A percentile compares a stretch with the other conserved stretches of the same genome.
These are phyloP conservation scores for Cinara cedri DNA, from an alignment of 2,888 invertebrate genomes.

Conservation along the genomic window DNA sequence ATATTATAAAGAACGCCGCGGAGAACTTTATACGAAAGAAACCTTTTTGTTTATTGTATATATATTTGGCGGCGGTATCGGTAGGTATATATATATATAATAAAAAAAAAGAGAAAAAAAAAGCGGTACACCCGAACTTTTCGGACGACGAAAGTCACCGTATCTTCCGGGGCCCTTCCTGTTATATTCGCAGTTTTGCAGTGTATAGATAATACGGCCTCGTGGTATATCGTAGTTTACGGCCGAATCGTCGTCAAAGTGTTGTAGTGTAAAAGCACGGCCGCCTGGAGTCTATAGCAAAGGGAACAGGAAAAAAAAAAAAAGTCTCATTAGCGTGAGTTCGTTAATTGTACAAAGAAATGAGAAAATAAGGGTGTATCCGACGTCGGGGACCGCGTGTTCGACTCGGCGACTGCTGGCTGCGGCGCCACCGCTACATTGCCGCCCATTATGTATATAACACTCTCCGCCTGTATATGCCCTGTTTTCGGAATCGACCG, in stretches of 20 bases:
- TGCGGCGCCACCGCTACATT: slow-evolving; percentile 16
- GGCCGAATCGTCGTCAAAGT: slow-evolving; percentile 52
- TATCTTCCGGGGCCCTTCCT: too few relatives aligned
- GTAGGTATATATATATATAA: too few relatives aligned
- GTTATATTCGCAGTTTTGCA: too few relatives aligned
- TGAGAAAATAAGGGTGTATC: slow-evolving; percentile 2
- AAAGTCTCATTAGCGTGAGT: slow-evolving; percentile 54
- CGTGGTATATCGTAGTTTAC: slow-evolving; percentile 27
- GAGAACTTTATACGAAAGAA: too few relatives aligned
- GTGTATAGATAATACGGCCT: neutral
- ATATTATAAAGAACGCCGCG: too few relatives aligned
- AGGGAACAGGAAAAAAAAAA: neutral
- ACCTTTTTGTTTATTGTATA: too few relatives aligned
- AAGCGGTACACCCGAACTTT: too few relatives aligned
- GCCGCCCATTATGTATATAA: too few relatives aligned
- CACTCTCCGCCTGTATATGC: neutral
- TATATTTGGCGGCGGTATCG: too few relatives aligned
- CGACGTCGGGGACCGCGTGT: slow-evolving; percentile 16
- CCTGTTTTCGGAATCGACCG: neutral
- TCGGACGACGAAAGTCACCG: too few relatives aligned
- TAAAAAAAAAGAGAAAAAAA: too few relatives aligned
- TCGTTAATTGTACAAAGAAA: slow-evolving; percentile 53
- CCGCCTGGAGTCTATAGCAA: neutral
- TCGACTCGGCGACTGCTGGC: slow-evolving; percentile 4
- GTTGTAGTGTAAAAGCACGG: slow-evolving; percentile 11